These are phyloP conservation scores for Brevimyrus niger DNA, from an alignment of 2,113 vertebrate species.

Conservation along the genomic window DNA sequence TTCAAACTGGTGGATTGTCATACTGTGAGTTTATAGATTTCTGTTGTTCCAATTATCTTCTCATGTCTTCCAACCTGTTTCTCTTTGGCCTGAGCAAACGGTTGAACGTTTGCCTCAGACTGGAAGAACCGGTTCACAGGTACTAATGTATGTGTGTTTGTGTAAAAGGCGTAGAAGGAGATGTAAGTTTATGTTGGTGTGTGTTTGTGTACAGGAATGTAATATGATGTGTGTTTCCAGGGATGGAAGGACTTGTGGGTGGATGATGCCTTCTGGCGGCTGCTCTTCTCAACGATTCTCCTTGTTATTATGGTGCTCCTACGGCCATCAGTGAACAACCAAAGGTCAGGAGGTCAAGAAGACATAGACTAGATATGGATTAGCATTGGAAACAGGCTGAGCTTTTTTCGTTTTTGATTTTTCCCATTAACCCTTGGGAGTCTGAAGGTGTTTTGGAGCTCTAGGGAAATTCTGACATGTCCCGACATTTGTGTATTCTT, in stretches of 20 bases:
- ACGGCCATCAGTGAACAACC: conserved; percentile 88
- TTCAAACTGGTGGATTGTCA: conserved; percentile 91
- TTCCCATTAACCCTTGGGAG: too few relatives aligned
- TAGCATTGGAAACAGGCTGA: not conserved
- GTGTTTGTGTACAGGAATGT: not conserved
- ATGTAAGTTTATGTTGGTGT: not conserved
- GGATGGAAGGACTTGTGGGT: conserved; percentile 95
- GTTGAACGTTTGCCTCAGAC: not conserved
- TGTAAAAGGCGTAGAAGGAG: not conserved
- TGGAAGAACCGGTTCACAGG: not conserved
- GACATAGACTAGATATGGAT: not conserved
- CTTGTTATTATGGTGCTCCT: conserved; percentile 94
- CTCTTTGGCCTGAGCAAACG: not conserved
- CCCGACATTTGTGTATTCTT: too few relatives aligned
- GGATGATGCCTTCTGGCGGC: conserved; percentile 91
- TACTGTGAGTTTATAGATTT: conserved; percentile 64
- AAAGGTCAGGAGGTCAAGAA: conserved; percentile 62
- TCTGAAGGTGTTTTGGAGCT: too few relatives aligned
- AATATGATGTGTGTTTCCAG: conserved; percentile 47
- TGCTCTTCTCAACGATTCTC: conserved; percentile 90
- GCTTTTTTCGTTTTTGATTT: not conserved
- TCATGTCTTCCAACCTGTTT: not conserved
- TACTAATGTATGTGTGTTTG: not conserved
- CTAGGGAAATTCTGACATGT: too few relatives aligned
- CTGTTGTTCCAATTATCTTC: not conserved